A percentile compares a stretch with the other conserved stretches of the same genome.
Conservation (phyloP, 2,113 vertebrate species). For the Lagopus leucura region DNA sequence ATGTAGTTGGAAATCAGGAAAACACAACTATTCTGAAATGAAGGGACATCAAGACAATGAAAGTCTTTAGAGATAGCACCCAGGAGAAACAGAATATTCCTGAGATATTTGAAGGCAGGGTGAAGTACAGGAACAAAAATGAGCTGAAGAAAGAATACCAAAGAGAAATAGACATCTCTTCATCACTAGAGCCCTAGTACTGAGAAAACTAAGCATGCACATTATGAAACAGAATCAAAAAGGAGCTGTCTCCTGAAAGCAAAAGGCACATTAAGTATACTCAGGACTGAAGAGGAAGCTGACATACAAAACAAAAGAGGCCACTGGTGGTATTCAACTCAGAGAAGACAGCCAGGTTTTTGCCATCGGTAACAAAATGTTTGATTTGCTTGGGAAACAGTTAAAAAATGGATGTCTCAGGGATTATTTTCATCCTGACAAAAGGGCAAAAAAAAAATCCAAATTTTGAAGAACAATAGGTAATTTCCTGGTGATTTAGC, state of each 20-base stretch:
- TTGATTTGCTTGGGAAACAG: not conserved
- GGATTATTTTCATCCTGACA: not conserved
- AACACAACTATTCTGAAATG: not conserved
- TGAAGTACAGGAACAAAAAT: not conserved
- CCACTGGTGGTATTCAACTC: not conserved
- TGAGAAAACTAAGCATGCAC: not conserved
- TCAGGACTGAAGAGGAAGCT: not conserved
- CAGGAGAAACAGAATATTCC: not conserved
- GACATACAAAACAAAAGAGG: not conserved
- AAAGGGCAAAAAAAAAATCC: not conserved
- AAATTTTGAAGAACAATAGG: not conserved
- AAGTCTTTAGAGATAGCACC: not conserved
- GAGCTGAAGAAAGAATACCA: not conserved
- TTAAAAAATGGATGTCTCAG: not conserved
- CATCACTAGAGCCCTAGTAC: not conserved
- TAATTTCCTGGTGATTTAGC: not conserved
- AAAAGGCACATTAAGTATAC: not conserved
- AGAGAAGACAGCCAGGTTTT: not conserved
- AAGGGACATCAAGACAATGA: not conserved
- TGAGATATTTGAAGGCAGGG: not conserved
- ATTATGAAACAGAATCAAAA: not conserved
- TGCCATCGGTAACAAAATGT: not conserved
- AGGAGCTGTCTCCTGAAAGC: not conserved
- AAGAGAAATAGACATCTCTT: not conserved
- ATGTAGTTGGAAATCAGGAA: not conserved